Conservation (phyloP, 1,140 invertebrate genomes). For the Battus philenor region DNA sequence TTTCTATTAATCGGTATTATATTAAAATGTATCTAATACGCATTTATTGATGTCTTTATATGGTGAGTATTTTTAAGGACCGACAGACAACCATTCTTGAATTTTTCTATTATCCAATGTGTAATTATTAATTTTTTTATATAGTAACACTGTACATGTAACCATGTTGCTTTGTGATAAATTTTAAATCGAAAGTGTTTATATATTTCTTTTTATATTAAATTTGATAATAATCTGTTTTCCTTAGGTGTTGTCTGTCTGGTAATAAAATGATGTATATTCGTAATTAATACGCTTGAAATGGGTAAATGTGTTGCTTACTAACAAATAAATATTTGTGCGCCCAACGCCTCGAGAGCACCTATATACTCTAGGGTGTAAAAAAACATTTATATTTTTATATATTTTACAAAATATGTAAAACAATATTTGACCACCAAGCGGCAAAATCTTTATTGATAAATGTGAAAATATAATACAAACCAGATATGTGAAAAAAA, state of each 20-base stretch:
- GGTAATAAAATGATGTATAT: background rate
- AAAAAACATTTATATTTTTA: no score
- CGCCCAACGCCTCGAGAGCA: no score
- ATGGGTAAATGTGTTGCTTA: conserved; percentile 9
- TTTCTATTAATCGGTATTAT: conserved; percentile 6
- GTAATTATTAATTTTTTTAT: no score
- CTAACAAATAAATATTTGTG: conserved; percentile 4
- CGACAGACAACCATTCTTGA: conserved; percentile 1
- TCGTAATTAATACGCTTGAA: conserved; percentile 12
- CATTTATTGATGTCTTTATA: conserved; percentile 9
- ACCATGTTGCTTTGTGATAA: background rate
- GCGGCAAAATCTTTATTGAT: no score
- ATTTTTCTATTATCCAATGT: background rate
- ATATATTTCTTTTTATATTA: background rate
- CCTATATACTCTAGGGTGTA: no score
- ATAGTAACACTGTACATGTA: no score
- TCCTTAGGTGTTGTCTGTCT: conserved; percentile 1
- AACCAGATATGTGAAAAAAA: no score
- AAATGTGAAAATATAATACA: no score
- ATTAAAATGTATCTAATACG: conserved; percentile 6
- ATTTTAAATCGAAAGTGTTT: background rate
- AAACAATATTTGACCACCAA: no score
- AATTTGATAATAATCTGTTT: no score
- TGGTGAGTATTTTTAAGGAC: conserved; percentile 11
- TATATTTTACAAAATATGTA: no score